A percentile compares a stretch with the other conserved stretches of the same genome.
phyloP scores from a whole-genome alignment of 2,113 vertebrate species.

The Labrus mixtus region DNA sequence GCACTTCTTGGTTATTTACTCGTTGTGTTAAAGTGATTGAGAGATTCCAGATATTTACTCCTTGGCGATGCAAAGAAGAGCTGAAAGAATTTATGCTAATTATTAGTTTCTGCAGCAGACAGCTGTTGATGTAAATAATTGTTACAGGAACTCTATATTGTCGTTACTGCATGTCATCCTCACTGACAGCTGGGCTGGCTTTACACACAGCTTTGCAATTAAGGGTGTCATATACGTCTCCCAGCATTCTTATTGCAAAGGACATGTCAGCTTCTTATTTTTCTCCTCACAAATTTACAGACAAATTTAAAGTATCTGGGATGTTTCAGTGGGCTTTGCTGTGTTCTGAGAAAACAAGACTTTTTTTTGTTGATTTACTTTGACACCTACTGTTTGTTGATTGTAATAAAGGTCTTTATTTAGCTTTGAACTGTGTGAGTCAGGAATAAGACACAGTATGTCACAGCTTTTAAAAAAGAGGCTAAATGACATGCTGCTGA shows the following conservation, averaged over 20 bases:
- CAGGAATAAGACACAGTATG: neutral
- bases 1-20: constrained; percentile 1
- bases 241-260: neutral
- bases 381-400: constrained; percentile 22
- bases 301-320: no score
- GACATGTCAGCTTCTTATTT: constrained; percentile 15
- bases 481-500: neutral
- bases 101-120: constrained; percentile 54
- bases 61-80: constrained; percentile 17
- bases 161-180: neutral
- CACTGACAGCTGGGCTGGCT: neutral
- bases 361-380: neutral
- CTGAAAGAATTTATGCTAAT: constrained; percentile 47
- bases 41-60: constrained; percentile 44
- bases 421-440: neutral
- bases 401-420: neutral
- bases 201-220: constrained; percentile 3
- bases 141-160: constrained; percentile 1
- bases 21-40: constrained; percentile 37
- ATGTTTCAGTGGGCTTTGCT: neutral
- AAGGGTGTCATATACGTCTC: neutral
- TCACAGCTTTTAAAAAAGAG: neutral
- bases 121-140: constrained; percentile 50
- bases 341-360: neutral
- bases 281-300: neutral